Conservation (phyloP, 2,113 vertebrate species). For the Nerophis ophidion region DNA sequence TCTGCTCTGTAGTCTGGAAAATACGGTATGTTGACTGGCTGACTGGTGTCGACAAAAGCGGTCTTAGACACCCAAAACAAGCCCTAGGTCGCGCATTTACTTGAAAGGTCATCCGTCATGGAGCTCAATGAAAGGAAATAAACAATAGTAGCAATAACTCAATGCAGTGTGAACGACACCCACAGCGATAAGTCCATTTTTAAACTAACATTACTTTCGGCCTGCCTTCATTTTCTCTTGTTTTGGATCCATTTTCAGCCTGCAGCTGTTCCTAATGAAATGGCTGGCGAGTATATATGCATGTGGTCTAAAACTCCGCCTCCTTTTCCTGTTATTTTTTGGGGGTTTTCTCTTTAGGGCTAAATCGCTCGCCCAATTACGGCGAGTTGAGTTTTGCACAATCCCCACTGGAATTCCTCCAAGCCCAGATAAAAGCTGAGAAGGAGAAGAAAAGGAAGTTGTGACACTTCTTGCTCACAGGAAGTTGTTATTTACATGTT, state of each 20-base stretch:
- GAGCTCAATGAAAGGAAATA: too few relatives aligned
- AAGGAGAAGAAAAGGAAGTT: constrained; percentile 7
- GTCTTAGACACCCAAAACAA: too few relatives aligned
- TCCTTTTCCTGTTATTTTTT: not conserved
- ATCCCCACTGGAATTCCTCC: constrained; percentile 5
- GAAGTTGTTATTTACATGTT: constrained; percentile 38
- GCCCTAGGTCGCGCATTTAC: too few relatives aligned
- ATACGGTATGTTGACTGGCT: too few relatives aligned
- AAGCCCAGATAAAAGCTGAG: not conserved
- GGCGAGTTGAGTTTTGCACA: not conserved
- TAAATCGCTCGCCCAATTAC: not conserved
- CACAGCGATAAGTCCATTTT: not conserved
- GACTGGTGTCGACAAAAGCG: too few relatives aligned
- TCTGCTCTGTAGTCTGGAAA: too few relatives aligned
- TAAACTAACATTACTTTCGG: not conserved
- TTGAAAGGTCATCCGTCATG: too few relatives aligned
- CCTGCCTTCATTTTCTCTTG: too few relatives aligned
- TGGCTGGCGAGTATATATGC: not conserved
- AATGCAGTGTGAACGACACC: not conserved
- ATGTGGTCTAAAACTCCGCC: not conserved
- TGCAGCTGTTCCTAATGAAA: not conserved
- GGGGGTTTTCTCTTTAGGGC: not conserved
- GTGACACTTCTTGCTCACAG: constrained; percentile 25
- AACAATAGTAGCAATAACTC: too few relatives aligned
- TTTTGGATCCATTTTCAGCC: too few relatives aligned